Base-by-base conservation (phyloP, 1,140 invertebrate genomes). In the Lepidurus couesii region DNA sequence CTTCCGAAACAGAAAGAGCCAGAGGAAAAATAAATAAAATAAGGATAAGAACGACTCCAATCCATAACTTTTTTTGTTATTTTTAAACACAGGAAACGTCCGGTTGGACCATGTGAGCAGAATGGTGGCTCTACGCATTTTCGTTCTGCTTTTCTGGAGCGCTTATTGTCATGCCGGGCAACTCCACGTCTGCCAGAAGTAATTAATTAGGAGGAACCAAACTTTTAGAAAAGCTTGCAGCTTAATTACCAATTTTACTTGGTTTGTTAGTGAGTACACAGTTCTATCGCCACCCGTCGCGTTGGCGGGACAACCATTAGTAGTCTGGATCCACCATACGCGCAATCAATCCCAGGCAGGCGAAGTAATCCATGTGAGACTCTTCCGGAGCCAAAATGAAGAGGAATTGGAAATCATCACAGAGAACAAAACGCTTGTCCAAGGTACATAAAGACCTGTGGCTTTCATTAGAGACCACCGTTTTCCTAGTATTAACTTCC, bases 251-350 rank as follows among this genome's bases (percentile, higher is more conserved):
- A 13, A 16, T 65, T 65, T 16, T n/a, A n/a, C 16, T 16, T 65
- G 6, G 53, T 65, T 65, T 9, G 13, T 21, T 65, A 65, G 53
- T 65, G 53, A 65, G 53, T 65, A 65, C 53, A 65, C 53, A 7
- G 6, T 65, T n/a, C 53, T 65, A 13, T 21, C 53, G 21, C 8
- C 53, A 21, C 53, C 53, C 53, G 13, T 65, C 21, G 53, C 53
- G 53, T 65, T 65, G 53, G 53, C 53, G 53, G 53, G 53, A 65
- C 53, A 65, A 65, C 53, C 53, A 65, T 65, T 65, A 65, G 53
- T 65, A 7, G 53, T 65, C 21, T 65, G 53, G 53, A 65, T 65
- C 53, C 53, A 65, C n/a, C 53, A 65, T 1, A 21, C 53, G 16
- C 53, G 53, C n/a, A 65, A 65, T 65, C 53, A 65, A 21, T 16